Conservation (phyloP, 37 sponge, comb jelly and placozoan genomes). For the Ianthella basta region DNA sequence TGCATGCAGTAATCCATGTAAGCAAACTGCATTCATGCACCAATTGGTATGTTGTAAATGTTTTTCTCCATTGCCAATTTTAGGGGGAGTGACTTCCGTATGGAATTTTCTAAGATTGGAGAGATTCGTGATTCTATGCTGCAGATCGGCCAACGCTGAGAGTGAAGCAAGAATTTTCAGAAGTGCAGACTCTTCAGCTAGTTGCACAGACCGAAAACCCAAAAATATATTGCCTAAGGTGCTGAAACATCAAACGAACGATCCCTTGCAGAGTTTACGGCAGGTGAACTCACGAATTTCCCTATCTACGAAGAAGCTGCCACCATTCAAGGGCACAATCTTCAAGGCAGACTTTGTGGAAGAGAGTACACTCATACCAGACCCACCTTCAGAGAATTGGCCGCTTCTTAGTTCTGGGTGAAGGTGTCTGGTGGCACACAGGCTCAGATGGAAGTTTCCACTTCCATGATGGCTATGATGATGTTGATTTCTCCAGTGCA, state of each 20-base stretch:
- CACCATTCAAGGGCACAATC: background rate
- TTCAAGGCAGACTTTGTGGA: background rate
- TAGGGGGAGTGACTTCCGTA: background rate
- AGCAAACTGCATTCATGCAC: too few relatives aligned
- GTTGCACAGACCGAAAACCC: background rate
- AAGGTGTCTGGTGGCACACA: slow-evolving; percentile 1
- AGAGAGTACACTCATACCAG: background rate
- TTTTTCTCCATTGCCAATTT: too few relatives aligned
- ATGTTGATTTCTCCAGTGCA: background rate
- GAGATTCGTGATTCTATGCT: too few relatives aligned
- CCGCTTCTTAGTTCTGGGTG: background rate
- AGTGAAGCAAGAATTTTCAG: background rate
- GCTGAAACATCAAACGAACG: background rate
- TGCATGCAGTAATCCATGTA: too few relatives aligned
- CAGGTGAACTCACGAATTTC: background rate
- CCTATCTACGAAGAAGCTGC: background rate
- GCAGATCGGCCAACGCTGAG: background rate
- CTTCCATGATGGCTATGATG: background rate
- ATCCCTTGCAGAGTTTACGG: background rate
- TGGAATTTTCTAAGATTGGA: background rate
- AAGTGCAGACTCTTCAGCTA: background rate
- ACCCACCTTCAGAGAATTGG: background rate
- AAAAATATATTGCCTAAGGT: background rate
- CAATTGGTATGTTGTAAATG: too few relatives aligned
- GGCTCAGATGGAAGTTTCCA: background rate